A percentile compares a stretch with the other conserved stretches of the same genome.
phyloP scores from a whole-genome alignment of 2,888 invertebrate species.

The Amphipyra berbera region DNA sequence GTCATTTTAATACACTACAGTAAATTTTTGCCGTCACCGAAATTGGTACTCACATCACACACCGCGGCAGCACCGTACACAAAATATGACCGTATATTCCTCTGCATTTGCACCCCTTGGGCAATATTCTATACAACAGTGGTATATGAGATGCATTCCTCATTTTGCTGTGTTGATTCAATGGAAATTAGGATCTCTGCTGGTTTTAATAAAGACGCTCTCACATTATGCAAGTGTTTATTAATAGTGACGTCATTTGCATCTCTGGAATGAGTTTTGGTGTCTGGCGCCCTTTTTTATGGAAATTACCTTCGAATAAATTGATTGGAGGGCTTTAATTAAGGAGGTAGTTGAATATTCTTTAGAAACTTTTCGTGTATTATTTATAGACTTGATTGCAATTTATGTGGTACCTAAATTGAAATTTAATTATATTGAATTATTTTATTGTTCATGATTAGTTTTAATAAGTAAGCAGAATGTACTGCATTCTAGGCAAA shows the following conservation, averaged over 20 bases:
- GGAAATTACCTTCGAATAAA: slow-evolving; percentile 54
- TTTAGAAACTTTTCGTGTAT: slow-evolving; percentile 3
- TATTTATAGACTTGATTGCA: neutral
- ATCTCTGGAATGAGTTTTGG: slow-evolving; percentile 66
- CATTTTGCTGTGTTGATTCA: slow-evolving; percentile 77
- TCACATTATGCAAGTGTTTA: slow-evolving; percentile 65
- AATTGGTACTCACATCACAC: slow-evolving; percentile 40
- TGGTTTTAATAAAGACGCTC: slow-evolving; percentile 75
- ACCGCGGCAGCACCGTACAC: slow-evolving; percentile 34
- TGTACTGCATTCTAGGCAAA: too few species aligned
- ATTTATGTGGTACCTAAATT: too few species aligned
- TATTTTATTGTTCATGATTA: too few species aligned
- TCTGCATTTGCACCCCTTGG: slow-evolving; percentile 37
- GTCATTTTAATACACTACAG: slow-evolving; percentile 42
- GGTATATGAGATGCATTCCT: slow-evolving; percentile 74
- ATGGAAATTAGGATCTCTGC: slow-evolving; percentile 78
- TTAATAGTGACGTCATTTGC: slow-evolving; percentile 70
- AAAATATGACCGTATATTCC: slow-evolving; percentile 57
- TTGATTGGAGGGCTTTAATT: slow-evolving; percentile 54
- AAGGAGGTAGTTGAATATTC: slow-evolving; percentile 16
- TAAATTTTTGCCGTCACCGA: slow-evolving; percentile 48
- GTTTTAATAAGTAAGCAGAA: too few species aligned
- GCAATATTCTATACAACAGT: slow-evolving; percentile 49
- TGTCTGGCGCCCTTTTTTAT: slow-evolving; percentile 50
- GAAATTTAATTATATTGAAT: too few species aligned